Conservation (phyloP, 1,140 invertebrate species). For the Theocolax elegans region DNA sequence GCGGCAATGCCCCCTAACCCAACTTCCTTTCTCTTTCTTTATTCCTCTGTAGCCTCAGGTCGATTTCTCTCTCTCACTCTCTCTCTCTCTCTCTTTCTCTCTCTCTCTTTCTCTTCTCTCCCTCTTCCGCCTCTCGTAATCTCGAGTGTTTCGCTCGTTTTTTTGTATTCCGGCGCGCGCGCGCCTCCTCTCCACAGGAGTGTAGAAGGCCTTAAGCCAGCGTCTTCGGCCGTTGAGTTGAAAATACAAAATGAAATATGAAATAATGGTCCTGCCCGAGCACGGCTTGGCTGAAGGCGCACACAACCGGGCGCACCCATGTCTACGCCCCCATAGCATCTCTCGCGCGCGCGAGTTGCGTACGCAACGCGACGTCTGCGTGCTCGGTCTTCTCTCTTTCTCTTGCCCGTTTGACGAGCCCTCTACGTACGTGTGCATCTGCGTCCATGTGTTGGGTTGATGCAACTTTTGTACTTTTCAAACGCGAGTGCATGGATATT, state of each 20-base stretch:
- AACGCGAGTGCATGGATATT: too few relatives aligned
- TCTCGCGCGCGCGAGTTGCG: constrained; percentile 10
- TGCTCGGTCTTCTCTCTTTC: neutral
- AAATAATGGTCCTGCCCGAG: constrained; percentile 63
- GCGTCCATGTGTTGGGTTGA: too few relatives aligned
- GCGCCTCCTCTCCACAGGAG: neutral
- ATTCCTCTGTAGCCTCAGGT: constrained; percentile 10
- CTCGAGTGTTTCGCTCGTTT: constrained; percentile 35
- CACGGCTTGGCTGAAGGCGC: constrained; percentile 54
- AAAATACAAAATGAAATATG: constrained; percentile 63
- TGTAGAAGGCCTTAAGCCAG: constrained; percentile 45
- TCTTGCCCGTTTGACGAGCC: neutral
- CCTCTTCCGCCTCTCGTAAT: constrained; percentile 31
- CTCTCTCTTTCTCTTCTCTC: too few relatives aligned
- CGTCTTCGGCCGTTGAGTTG: constrained; percentile 50
- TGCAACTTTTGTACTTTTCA: too few relatives aligned
- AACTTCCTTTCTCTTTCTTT: constrained; percentile 34
- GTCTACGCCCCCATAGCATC: constrained; percentile 62
- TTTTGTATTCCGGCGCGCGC: constrained; percentile 20
- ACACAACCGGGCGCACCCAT: constrained; percentile 60
- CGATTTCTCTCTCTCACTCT: constrained; percentile 36
- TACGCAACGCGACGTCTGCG: constrained; percentile 15
- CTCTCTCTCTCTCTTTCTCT: constrained; percentile 50
- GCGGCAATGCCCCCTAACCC: constrained; percentile 11
- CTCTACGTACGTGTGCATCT: neutral